Conservation (phyloP, 64 coral and sea anemone genomes). For the Porites lutea region DNA sequence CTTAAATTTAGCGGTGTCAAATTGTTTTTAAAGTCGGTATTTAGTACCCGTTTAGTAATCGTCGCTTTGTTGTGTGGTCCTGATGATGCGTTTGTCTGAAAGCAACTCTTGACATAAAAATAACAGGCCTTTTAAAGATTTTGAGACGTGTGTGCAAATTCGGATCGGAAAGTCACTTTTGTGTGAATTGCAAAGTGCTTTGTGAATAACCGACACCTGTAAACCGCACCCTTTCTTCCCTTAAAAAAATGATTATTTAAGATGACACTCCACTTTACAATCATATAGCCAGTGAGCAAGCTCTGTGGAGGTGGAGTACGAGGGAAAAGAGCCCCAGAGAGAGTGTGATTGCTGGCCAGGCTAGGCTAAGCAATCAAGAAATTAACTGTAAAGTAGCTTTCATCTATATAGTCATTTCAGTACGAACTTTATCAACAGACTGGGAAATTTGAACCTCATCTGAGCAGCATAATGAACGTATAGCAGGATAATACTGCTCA, state of each 20-base stretch:
- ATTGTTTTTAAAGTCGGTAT: slow-evolving; percentile 41
- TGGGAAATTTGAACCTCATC: no score
- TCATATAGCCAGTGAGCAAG: no score
- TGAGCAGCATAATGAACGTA: no score
- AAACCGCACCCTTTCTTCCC: background rate
- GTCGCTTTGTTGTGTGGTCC: slow-evolving; percentile 52
- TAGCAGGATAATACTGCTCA: no score
- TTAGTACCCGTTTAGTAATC: slow-evolving; percentile 26
- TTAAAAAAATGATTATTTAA: background rate
- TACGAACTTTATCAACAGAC: no score
- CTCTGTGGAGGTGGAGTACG: no score
- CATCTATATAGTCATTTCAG: no score
- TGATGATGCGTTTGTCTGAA: slow-evolving; percentile 31
- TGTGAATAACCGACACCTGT: background rate
- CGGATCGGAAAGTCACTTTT: slow-evolving; percentile 2
- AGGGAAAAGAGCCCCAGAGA: no score
- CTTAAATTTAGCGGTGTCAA: slow-evolving; percentile 60
- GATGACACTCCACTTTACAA: no score
- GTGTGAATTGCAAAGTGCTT: background rate
- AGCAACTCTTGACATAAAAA: background rate
- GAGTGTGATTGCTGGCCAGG: no score
- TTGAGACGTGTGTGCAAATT: slow-evolving; percentile 26
- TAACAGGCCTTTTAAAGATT: background rate
- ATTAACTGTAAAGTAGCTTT: no score
- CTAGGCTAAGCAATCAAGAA: no score